Evolutionary conservation across 2,888 invertebrate genomes (phyloP).

Genomic region (Amphipyra tragopoginis): DNA sequence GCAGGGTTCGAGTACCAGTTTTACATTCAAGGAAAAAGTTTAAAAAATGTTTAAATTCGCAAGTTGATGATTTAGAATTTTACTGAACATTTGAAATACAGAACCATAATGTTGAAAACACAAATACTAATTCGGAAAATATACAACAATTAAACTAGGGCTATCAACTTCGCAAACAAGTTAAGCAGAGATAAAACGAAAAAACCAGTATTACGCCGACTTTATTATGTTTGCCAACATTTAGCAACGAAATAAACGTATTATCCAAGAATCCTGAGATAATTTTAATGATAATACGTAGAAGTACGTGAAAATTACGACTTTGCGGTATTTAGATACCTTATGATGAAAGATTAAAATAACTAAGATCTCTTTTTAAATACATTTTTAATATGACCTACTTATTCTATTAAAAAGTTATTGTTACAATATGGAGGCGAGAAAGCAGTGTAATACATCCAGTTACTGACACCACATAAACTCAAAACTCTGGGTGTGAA

Average conservation of each 20-base stretch:
- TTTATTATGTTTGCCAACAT: conserved; percentile 14
- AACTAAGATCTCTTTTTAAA: too few relatives aligned
- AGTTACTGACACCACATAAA: too few relatives aligned
- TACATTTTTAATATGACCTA: too few relatives aligned
- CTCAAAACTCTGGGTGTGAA: background rate
- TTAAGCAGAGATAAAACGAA: conserved; percentile 14
- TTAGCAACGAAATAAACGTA: conserved; percentile 3
- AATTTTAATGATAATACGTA: background rate
- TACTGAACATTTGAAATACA: background rate
- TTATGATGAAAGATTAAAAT: too few relatives aligned
- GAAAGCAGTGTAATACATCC: too few relatives aligned
- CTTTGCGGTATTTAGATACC: too few relatives aligned
- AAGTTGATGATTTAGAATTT: background rate
- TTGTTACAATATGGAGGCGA: too few relatives aligned
- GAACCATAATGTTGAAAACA: conserved; percentile 1
- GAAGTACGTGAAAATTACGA: background rate
- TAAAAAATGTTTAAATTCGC: too few relatives aligned
- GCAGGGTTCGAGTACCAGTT: too few relatives aligned
- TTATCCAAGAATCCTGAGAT: background rate
- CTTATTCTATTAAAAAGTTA: too few relatives aligned
- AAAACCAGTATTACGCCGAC: conserved; percentile 12
- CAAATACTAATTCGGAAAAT: conserved; percentile 23
- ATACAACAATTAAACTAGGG: conserved; percentile 9
- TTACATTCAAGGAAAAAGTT: too few relatives aligned
- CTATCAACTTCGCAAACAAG: background rate